A percentile compares a stretch with the other conserved stretches of the same genome.
Conservation (phyloP, 2,888 invertebrate species). For the Oligia strigilis region DNA sequence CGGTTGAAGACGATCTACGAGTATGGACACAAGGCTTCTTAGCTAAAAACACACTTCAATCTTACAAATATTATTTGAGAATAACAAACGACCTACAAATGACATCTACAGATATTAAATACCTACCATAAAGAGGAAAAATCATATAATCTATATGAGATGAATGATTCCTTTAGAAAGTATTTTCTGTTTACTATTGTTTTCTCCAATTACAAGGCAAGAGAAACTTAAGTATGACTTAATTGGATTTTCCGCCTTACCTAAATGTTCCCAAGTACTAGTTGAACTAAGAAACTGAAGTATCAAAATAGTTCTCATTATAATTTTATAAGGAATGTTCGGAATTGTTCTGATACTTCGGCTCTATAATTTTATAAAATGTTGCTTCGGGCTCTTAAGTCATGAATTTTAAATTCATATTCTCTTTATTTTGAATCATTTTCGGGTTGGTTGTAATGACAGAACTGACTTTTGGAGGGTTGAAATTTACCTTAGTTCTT, state of each 20-base stretch:
- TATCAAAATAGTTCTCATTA: conserved; percentile 36
- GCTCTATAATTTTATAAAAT: conserved; percentile 13
- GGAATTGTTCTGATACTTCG: conserved; percentile 7
- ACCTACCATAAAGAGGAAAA: conserved; percentile 3
- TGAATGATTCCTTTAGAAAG: conserved; percentile 10
- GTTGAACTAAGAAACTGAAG: conserved; percentile 7
- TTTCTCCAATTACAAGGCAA: conserved; percentile 43
- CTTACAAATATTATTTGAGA: neutral
- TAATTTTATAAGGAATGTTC: conserved; percentile 13
- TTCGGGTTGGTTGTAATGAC: neutral
- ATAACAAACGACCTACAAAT: neutral
- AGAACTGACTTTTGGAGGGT: neutral
- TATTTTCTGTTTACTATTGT: conserved; percentile 31
- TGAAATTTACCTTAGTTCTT: neutral
- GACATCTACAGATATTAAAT: neutral
- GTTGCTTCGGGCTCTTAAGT: neutral
- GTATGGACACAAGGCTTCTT: no score
- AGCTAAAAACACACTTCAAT: neutral
- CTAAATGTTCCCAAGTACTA: conserved; percentile 26
- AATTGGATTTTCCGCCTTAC: conserved; percentile 41
- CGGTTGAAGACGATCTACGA: neutral
- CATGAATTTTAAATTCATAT: conserved; percentile 15
- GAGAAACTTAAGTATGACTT: conserved; percentile 36
- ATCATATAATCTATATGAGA: neutral
- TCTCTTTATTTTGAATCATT: neutral